Evolutionary conservation across 2,113 vertebrate genomes (phyloP), one percentile per base, ranked within the genome.

Genomic region (Micromys minutus): DNA sequence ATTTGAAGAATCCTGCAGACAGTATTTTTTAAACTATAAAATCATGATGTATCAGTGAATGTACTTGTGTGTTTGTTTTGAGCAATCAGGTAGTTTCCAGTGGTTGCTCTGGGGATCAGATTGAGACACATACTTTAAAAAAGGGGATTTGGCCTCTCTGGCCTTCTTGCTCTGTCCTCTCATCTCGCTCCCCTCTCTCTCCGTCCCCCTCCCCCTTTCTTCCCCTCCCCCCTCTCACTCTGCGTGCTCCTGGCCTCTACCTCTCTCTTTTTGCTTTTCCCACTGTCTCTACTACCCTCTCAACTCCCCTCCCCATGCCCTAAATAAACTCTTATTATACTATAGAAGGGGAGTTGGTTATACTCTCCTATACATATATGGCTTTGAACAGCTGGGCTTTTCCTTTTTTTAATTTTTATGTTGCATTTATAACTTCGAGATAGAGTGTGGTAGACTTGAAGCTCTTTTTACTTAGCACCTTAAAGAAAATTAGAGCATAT

Each of bases 61-160:
- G 11, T 31, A 39, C n/a, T 81, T 93, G 59, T 89, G 55, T 96
- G 45, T 89, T 93, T 83, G 47, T 94, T 90, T 94, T 79, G 71
- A 91, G 87, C 89, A 45, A 29, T 76, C n/a, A 94, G 31, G 36
- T 86, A 26, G 31, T 29, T 77, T 72, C 69, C 90, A 72, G 61
- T 39, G 88, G 57, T 77, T 84, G 13, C 57, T 84, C 45, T 57
- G 89, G 55, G 59, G 83, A 74, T 16, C 77, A 80, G 55, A 63
- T 17, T 47, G 69, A 83, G 1, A 8, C 8, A 42, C 24, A 65
- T 0, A 42, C 61, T 97, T 92, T 88, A 19, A 36, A 61, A 72
- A n/a, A n/a, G n/a, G n/a, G n/a, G n/a, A n/a, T n/a, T n/a, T n/a
- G n/a, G n/a, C n/a, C n/a, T n/a, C n/a, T n/a, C n/a, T n/a, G n/a